Percentiles rank a stretch among this genome's conserved stretches.
Conservation (phyloP, 2,113 vertebrate genomes). For the Benitochromis conjunctus region DNA sequence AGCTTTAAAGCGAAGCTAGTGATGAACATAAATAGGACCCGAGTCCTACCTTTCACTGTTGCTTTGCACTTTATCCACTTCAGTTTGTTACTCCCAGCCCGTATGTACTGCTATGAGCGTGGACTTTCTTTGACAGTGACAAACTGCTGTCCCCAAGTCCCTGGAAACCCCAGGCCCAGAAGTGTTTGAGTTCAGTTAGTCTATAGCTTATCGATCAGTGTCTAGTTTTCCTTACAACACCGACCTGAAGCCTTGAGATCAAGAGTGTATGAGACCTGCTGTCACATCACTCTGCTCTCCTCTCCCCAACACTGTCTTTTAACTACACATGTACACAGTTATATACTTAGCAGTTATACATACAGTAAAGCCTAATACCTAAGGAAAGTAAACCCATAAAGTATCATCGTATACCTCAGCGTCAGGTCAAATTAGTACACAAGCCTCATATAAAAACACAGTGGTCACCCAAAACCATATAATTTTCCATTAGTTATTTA, state of each 20-base stretch:
- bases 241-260: slow-evolving; percentile 7
- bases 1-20: background rate
- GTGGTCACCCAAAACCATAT: slow-evolving; percentile 1
- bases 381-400: background rate
- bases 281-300: background rate
- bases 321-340: background rate
- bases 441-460: slow-evolving; percentile 23
- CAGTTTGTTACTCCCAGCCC: background rate
- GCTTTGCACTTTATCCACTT: background rate
- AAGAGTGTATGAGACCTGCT: slow-evolving; percentile 36
- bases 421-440: slow-evolving; percentile 44
- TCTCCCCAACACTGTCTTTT: background rate
- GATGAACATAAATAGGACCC: background rate
- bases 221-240: slow-evolving; percentile 14
- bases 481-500: background rate
- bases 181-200: background rate
- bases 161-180: background rate
- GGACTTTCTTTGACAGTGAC: slow-evolving; percentile 22
- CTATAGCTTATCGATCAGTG: slow-evolving; percentile 35
- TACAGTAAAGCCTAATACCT: background rate
- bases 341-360: background rate
- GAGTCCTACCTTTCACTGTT: background rate
- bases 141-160: background rate
- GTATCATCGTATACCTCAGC: slow-evolving; percentile 11
- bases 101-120: background rate